Conservation (phyloP, 1,140 invertebrate species). For the Pararge aegeria region DNA sequence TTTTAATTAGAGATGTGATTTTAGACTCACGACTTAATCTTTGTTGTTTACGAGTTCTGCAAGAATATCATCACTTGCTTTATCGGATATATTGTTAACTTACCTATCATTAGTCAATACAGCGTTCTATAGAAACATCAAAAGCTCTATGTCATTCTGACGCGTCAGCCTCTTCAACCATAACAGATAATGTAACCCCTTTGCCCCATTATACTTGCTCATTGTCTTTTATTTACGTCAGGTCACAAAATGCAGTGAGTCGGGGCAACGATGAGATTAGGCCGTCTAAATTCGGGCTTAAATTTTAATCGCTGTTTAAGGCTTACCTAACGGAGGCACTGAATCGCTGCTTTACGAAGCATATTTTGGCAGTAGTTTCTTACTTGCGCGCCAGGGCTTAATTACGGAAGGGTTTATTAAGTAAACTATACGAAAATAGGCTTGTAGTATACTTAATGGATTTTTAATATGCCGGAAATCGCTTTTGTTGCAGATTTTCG, state of each 20-base stretch:
- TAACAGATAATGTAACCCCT: slow-evolving; percentile 39
- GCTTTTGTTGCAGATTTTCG: no score
- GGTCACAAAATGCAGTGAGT: slow-evolving; percentile 67
- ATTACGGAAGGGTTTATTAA: slow-evolving; percentile 22
- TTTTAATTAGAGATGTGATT: no score
- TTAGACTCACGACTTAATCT: no score
- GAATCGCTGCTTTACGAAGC: slow-evolving; percentile 51
- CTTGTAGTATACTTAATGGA: background rate
- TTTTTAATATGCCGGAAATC: background rate
- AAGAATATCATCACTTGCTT: background rate
- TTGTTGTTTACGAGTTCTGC: no score
- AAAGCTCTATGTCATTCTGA: slow-evolving; percentile 4
- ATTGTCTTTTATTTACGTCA: slow-evolving; percentile 65
- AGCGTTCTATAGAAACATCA: background rate
- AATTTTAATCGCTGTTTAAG: slow-evolving; percentile 74
- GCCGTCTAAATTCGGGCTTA: slow-evolving; percentile 72
- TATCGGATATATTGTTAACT: background rate
- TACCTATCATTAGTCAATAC: background rate
- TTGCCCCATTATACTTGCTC: slow-evolving; percentile 51
- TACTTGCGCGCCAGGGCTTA: slow-evolving; percentile 40
- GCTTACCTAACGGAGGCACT: slow-evolving; percentile 58
- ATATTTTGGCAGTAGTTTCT: slow-evolving; percentile 57
- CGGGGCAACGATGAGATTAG: slow-evolving; percentile 67
- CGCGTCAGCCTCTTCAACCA: slow-evolving; percentile 34
- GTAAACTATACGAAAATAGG: slow-evolving; percentile 9